phyloP scores from a whole-genome alignment of 2,888 invertebrate genomes.

The Nasonia oneida region DNA sequence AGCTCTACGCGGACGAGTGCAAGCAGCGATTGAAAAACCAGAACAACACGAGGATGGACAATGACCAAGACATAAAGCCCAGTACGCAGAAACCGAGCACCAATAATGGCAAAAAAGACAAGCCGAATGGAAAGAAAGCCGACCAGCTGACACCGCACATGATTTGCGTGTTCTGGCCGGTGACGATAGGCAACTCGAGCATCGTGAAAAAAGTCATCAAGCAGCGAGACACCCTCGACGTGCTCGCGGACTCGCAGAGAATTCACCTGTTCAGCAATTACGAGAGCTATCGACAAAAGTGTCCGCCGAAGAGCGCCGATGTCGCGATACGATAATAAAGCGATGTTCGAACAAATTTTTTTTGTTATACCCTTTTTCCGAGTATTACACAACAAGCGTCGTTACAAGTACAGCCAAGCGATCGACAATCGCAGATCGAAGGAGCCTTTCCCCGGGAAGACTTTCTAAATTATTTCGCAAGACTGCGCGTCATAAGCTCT shows the following conservation, averaged over 20 bases:
- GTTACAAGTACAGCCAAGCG: neutral
- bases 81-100: no score
- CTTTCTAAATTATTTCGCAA: slow-evolving; percentile 44
- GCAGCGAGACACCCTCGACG: neutral
- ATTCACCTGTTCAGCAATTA: no score
- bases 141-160: neutral
- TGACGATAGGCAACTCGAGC: neutral
- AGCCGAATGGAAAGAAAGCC: neutral
- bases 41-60: neutral
- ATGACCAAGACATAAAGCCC: neutral
- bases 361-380: neutral
- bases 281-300: no score
- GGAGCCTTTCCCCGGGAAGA: neutral
- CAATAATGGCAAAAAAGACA: no score
- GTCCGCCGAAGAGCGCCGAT: no score
- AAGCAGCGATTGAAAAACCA: neutral
- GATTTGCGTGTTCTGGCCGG: neutral
- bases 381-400: neutral
- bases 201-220: neutral
- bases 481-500: slow-evolving; percentile 22
- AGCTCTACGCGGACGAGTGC: neutral
- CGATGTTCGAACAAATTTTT: no score
- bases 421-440: neutral
- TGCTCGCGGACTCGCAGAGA: neutral
- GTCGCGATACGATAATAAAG: no score